Conservation (phyloP, 2,888 invertebrate genomes). For the Ennomos fuscantarius region DNA sequence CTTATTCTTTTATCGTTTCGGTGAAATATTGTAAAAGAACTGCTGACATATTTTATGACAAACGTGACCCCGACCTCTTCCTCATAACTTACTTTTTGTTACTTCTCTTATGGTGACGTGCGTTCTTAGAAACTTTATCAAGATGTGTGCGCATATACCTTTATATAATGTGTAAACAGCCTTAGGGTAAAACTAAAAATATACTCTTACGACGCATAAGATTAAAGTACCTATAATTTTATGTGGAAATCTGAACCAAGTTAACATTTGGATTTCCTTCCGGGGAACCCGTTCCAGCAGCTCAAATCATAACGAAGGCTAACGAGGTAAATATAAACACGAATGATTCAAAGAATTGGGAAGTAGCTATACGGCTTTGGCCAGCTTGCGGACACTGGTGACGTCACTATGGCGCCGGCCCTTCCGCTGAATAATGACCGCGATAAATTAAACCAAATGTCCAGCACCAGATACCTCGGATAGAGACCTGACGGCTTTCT, state of each 20-base stretch:
- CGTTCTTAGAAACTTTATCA: constrained; percentile 29
- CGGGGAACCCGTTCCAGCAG: constrained; percentile 38
- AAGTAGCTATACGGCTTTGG: constrained; percentile 34
- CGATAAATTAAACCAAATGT: constrained; percentile 62
- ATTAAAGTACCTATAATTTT: constrained; percentile 22
- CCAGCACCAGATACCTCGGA: constrained; percentile 42
- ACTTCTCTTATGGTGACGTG: constrained; percentile 20
- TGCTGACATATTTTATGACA: constrained; percentile 27
- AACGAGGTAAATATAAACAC: constrained; percentile 51
- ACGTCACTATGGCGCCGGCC: constrained; percentile 51
- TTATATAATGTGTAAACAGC: no score
- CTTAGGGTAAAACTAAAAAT: constrained; percentile 17
- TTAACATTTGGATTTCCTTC: constrained; percentile 38
- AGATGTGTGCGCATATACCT: constrained; percentile 14
- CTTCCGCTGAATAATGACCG: constrained; percentile 54
- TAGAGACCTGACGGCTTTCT: constrained; percentile 48
- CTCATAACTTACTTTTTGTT: constrained; percentile 34
- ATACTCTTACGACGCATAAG: constrained; percentile 7
- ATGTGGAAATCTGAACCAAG: constrained; percentile 28
- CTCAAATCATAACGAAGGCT: constrained; percentile 57
- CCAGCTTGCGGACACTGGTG: constrained; percentile 42
- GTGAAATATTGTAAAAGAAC: constrained; percentile 25
- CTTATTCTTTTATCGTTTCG: constrained; percentile 15
- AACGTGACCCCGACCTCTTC: constrained; percentile 26
- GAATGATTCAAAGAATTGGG: constrained; percentile 48